phyloP scores from a whole-genome alignment of 2,888 invertebrate genomes.

The Protonemura montana region DNA sequence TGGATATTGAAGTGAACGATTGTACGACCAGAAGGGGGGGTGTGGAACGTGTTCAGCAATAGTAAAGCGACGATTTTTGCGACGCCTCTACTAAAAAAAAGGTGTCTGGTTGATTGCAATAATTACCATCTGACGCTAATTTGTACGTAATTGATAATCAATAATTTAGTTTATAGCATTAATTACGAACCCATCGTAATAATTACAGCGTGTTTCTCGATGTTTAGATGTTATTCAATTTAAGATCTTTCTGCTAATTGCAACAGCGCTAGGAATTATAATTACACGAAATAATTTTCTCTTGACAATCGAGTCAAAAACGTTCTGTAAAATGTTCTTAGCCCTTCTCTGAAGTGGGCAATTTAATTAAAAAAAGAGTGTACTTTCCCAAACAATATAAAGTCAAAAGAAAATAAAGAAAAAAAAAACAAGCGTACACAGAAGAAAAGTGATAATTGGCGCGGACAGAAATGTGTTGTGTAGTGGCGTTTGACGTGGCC shows the following conservation, averaged over 20 bases:
- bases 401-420: background rate
- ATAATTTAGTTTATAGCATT: background rate
- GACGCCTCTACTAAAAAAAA: background rate
- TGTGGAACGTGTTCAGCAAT: too few relatives aligned
- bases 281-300: background rate
- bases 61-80: too few relatives aligned
- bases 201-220: background rate
- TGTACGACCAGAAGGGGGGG: background rate
- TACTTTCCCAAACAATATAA: constrained; percentile 1
- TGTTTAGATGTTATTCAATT: constrained; percentile 12
- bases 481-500: background rate
- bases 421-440: background rate
- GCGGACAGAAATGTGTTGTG: background rate
- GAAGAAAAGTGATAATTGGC: background rate
- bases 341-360: background rate
- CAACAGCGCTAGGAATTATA: background rate
- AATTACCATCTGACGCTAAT: background rate
- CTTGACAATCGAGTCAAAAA: background rate
- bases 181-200: background rate
- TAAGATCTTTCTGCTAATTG: background rate
- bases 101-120: background rate
- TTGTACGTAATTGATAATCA: background rate
- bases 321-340: background rate
- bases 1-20: background rate
- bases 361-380: constrained; percentile 25